A percentile compares a stretch with the other conserved stretches of the same genome.
phyloP scores from a whole-genome alignment of 2,113 vertebrate genomes.

The Lanius collurio region DNA sequence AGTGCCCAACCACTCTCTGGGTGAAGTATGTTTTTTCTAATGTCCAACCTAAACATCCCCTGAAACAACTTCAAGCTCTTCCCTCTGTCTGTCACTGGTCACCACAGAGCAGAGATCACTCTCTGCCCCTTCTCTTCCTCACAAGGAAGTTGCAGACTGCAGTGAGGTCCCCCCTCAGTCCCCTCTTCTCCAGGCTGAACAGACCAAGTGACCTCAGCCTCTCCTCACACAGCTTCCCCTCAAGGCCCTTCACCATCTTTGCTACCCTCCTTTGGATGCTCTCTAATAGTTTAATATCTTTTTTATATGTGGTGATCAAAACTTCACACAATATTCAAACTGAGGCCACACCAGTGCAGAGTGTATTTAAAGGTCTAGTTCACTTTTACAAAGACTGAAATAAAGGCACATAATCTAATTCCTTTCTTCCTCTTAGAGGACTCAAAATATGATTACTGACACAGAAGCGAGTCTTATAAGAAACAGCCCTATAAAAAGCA shows the following conservation, averaged over 20 bases:
- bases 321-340: neutral
- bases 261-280: too few species aligned
- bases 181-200: neutral
- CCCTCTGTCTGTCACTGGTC: neutral
- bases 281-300: neutral
- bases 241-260: neutral
- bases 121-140: neutral
- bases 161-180: neutral
- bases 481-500: neutral
- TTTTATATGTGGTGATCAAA: neutral
- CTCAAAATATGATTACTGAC: neutral
- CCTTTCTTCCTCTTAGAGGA: neutral
- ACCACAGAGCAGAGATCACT: neutral
- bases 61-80: neutral
- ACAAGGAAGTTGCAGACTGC: fast-evolving
- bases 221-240: neutral
- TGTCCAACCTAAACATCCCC: neutral
- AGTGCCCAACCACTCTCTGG: neutral
- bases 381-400: neutral
- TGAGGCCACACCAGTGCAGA: neutral
- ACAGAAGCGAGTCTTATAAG: neutral
- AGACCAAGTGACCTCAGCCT: neutral
- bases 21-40: neutral
- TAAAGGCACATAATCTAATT: neutral
- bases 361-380: neutral